Conservation (phyloP, 2,797 vertebrate species). For the Pseudotriccus pelzelni region DNA sequence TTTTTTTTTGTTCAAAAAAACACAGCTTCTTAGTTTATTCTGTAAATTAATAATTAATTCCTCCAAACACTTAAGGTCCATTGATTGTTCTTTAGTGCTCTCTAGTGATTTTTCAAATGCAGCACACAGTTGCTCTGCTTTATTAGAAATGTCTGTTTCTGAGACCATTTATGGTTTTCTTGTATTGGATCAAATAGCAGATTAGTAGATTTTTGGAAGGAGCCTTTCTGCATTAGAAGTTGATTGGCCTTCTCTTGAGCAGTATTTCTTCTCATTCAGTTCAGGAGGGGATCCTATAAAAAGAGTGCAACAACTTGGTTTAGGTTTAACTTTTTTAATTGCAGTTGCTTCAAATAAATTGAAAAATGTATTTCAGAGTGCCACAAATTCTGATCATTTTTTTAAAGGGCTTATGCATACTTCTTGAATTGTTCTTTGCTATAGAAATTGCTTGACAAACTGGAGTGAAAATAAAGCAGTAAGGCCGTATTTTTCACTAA, state of each 20-base stretch:
- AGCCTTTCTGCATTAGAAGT: not conserved
- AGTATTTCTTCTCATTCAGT: not conserved
- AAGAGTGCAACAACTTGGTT: not conserved
- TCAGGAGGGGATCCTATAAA: not conserved
- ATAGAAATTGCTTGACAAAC: not conserved
- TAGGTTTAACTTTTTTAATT: not conserved
- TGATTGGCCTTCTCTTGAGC: not conserved
- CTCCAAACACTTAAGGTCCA: not conserved
- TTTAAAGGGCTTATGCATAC: not conserved
- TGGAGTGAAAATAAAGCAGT: not conserved
- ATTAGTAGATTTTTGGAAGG: not conserved
- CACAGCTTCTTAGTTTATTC: not conserved
- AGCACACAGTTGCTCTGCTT: not conserved
- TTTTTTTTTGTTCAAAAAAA: not conserved
- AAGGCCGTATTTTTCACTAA: not conserved
- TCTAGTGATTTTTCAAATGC: constrained; percentile 55
- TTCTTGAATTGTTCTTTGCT: not conserved
- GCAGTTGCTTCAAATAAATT: not conserved
- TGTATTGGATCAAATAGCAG: not conserved
- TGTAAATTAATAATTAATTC: not conserved
- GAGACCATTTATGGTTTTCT: not conserved
- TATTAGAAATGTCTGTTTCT: not conserved
- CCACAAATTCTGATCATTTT: not conserved
- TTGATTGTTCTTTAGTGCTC: constrained; percentile 59
- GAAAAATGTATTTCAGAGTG: not conserved